Evolutionary conservation across 2,888 invertebrate genomes (phyloP).

Genomic region (Lepidochrysops patricia): DNA sequence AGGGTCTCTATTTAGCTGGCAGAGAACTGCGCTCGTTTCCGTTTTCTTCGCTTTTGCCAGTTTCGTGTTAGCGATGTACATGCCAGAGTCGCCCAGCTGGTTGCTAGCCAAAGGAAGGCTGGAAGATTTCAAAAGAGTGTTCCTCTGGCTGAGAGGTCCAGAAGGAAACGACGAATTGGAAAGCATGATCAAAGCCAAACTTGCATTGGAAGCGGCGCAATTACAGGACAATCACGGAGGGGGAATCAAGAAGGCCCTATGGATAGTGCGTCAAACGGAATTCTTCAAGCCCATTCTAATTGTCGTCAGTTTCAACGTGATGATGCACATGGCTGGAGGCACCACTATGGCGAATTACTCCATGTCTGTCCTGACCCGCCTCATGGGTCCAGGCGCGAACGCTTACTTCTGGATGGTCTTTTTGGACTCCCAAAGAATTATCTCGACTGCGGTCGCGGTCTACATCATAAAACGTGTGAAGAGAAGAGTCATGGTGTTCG

Average conservation of each 20-base stretch:
- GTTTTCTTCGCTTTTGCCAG: slow-evolving; percentile 55
- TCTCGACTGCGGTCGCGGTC: slow-evolving; percentile 74
- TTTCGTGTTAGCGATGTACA: slow-evolving; percentile 45
- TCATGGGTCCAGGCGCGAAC: slow-evolving; percentile 73
- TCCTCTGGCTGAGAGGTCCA: slow-evolving; percentile 73
- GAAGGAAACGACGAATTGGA: slow-evolving; percentile 52
- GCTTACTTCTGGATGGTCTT: slow-evolving; percentile 78
- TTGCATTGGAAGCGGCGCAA: slow-evolving; percentile 30
- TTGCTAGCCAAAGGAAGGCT: slow-evolving; percentile 68
- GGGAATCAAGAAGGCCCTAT: slow-evolving; percentile 20
- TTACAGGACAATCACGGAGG: slow-evolving; percentile 25
- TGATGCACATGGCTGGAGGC: slow-evolving; percentile 78
- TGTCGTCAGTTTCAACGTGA: slow-evolving; percentile 74
- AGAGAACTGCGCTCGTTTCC: slow-evolving; percentile 64
- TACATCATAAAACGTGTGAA: slow-evolving; percentile 73
- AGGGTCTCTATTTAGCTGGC: slow-evolving; percentile 75
- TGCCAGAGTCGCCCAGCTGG: slow-evolving; percentile 79
- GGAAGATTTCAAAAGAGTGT: slow-evolving; percentile 69
- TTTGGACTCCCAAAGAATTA: slow-evolving; percentile 75
- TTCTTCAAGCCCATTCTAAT: slow-evolving; percentile 74
- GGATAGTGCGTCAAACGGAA: slow-evolving; percentile 46
- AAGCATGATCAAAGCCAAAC: slow-evolving; percentile 42
- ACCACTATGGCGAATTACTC: slow-evolving; percentile 80
- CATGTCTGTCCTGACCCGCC: slow-evolving; percentile 71
- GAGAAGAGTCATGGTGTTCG: slow-evolving; percentile 73